Percentiles rank a stretch among this genome's conserved stretches.
Conservation (phyloP, 2,113 vertebrate species). For the Clupea harengus region DNA sequence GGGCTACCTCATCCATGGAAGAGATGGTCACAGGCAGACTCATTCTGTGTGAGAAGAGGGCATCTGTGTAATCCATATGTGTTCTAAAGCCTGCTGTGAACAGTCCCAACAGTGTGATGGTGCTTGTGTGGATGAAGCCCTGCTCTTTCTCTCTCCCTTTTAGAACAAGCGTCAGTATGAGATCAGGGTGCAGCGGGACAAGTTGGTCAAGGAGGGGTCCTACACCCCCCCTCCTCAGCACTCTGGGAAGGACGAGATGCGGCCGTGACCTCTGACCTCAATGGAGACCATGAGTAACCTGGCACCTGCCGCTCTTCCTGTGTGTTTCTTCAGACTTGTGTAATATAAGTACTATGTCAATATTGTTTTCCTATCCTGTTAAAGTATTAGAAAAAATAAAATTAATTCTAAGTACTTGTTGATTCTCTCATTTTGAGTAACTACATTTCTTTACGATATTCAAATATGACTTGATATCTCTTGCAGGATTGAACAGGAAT, state of each 20-base stretch:
- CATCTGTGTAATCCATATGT: too few relatives aligned
- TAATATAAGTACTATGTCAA: constrained; percentile 48
- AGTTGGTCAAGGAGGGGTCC: constrained; percentile 83
- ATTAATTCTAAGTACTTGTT: constrained; percentile 18
- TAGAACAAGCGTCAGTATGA: constrained; percentile 70
- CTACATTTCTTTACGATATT: too few relatives aligned
- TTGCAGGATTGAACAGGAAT: neutral
- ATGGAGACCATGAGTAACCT: neutral
- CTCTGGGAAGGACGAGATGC: constrained; percentile 56
- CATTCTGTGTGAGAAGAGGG: too few relatives aligned
- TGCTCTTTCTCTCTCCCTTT: neutral
- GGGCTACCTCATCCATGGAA: too few relatives aligned
- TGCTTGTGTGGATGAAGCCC: neutral
- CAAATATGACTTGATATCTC: too few relatives aligned
- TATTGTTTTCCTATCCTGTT: constrained; percentile 45
- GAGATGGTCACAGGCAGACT: too few relatives aligned
- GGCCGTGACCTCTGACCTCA: constrained; percentile 57
- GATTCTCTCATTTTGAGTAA: neutral
- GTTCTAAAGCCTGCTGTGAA: neutral
- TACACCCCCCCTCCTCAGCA: constrained; percentile 78
- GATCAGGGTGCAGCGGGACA: constrained; percentile 77
- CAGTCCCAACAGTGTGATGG: too few relatives aligned
- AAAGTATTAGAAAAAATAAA: constrained; percentile 65
- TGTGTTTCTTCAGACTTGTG: constrained; percentile 41
- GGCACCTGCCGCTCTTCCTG: neutral